A percentile compares a stretch with the other conserved stretches of the same genome.
These are phyloP conservation scores for Brachionus plicatilis DNA, from an alignment of 1,140 invertebrate genomes.

Conservation along the genomic window DNA sequence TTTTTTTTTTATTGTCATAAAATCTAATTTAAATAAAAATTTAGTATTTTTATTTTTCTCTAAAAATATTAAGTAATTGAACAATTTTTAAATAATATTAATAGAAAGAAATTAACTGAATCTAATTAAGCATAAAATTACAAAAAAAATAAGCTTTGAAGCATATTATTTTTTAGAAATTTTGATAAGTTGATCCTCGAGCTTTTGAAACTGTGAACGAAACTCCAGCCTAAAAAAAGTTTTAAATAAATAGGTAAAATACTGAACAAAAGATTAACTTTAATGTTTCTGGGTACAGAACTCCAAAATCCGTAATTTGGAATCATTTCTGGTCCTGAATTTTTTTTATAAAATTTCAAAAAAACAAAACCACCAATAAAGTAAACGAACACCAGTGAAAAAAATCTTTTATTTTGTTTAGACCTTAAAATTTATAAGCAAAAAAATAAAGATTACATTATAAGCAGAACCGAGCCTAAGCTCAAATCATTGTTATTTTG, in stretches of 20 bases:
- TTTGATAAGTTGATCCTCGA: not conserved
- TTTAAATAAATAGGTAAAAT: not conserved
- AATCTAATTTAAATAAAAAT: too few relatives aligned
- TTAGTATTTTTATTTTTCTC: too few relatives aligned
- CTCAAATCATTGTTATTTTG: not conserved
- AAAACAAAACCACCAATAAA: not conserved
- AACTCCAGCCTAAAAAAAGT: not conserved
- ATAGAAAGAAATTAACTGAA: not conserved
- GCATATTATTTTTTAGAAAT: not conserved
- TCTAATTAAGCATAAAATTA: too few relatives aligned
- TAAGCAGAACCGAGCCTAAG: conserved; percentile 3
- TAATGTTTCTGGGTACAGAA: not conserved
- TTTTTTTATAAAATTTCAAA: not conserved
- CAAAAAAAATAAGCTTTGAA: too few relatives aligned
- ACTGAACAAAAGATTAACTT: not conserved
- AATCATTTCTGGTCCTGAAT: not conserved
- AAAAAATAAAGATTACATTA: too few relatives aligned
- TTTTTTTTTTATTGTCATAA: too few relatives aligned
- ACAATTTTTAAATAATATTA: not conserved
- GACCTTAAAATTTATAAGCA: too few relatives aligned
- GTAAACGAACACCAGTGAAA: too few relatives aligned
- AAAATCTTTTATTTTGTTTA: too few relatives aligned
- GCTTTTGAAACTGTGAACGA: not conserved
- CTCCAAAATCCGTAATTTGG: not conserved
- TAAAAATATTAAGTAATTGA: not conserved